A percentile compares a stretch with the other conserved stretches of the same genome.
Conservation (phyloP, 2,113 vertebrate species). For the Peromyscus leucopus region DNA sequence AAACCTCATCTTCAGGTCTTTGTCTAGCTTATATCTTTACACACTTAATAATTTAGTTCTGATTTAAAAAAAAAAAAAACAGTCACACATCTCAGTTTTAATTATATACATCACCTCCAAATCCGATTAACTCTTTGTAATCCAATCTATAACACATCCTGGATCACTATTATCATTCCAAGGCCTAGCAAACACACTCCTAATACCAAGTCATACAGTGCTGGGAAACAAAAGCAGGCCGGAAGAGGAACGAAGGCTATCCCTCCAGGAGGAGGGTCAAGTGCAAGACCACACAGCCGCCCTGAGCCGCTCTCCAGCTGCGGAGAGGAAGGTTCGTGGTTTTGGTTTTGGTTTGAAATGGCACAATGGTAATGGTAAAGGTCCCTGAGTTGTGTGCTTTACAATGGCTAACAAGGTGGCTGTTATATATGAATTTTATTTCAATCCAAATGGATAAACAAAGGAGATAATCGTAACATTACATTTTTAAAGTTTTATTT, state of each 20-base stretch:
- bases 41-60: neutral
- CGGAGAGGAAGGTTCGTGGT: neutral
- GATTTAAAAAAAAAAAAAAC: neutral
- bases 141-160: slow-evolving; percentile 14
- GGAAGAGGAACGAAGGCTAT: neutral
- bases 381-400: neutral
- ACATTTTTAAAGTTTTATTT: neutral
- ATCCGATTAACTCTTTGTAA: neutral
- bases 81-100: neutral
- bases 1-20: slow-evolving; percentile 1
- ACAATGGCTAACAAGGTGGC: neutral
- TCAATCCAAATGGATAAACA: neutral
- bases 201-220: neutral
- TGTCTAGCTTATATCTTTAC: slow-evolving; percentile 2
- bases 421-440: neutral
- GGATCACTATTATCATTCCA: neutral
- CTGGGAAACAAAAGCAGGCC: neutral
- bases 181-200: neutral
- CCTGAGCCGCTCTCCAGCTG: neutral
- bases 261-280: neutral
- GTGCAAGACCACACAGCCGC: neutral
- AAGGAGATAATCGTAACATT: neutral
- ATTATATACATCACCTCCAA: slow-evolving; percentile 39
- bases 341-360: neutral
- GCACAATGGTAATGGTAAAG: neutral